These are phyloP conservation scores for Melanophora roralis DNA, from an alignment of 2,888 invertebrate genomes.

Conservation along the genomic window DNA sequence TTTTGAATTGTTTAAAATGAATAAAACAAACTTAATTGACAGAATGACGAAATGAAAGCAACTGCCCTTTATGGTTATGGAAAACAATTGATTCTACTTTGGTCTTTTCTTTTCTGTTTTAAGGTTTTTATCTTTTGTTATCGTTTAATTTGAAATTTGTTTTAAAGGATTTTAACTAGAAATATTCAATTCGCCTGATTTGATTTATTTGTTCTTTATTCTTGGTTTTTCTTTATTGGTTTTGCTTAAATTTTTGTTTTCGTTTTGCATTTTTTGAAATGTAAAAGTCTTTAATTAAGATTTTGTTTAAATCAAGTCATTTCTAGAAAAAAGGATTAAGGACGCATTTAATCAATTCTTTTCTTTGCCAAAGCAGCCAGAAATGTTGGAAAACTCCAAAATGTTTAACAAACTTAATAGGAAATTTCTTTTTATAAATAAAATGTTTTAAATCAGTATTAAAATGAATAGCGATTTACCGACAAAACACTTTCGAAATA, in stretches of 20 bases:
- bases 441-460: no score
- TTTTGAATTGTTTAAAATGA: not conserved
- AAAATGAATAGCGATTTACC: no score
- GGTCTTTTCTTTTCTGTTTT: not conserved
- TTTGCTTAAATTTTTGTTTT: not conserved
- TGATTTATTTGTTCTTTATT: not conserved
- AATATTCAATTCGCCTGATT: constrained; percentile 29
- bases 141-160: constrained; percentile 42
- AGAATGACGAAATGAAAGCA: constrained; percentile 6
- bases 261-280: not conserved
- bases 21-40: not conserved
- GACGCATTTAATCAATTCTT: not conserved
- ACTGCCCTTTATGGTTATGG: not conserved
- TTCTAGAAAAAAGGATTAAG: constrained; percentile 32
- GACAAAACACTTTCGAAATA: no score
- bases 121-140: constrained; percentile 21
- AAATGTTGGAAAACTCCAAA: no score
- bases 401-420: no score
- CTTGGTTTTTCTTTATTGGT: not conserved
- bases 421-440: no score
- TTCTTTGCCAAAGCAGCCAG: no score
- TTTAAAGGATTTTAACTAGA: constrained; percentile 29
- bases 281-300: constrained; percentile 29
- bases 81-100: constrained; percentile 1
- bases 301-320: not conserved